A percentile compares a stretch with the other conserved stretches of the same genome.
Evolutionary conservation across 2,888 invertebrate species (phyloP).

Genomic region (Xestia sexstrigata): DNA sequence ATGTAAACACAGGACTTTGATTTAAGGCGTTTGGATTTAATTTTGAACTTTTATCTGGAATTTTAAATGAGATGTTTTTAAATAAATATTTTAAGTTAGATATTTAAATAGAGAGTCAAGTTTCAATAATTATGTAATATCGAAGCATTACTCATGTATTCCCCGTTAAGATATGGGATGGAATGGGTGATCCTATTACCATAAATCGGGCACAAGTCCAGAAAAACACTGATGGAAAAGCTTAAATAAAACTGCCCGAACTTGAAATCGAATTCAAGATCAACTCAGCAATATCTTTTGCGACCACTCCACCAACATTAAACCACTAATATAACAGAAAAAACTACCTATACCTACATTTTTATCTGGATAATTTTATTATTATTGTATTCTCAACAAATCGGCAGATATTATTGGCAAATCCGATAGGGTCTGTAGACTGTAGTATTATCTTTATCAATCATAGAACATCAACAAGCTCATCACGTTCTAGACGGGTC

Average conservation of each 20-base stretch:
- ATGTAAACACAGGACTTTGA: slow-evolving; percentile 30
- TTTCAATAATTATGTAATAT: background rate
- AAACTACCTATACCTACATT: background rate
- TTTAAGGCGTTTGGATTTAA: slow-evolving; percentile 28
- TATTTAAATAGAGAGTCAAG: background rate
- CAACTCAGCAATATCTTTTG: background rate
- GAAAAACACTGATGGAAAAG: too few relatives aligned
- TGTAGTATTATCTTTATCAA: slow-evolving; percentile 44
- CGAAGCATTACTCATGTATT: background rate
- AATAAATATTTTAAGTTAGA: background rate
- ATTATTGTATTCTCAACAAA: slow-evolving; percentile 11
- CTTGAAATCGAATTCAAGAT: background rate
- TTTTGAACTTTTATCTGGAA: background rate
- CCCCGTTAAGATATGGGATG: background rate
- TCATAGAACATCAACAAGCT: slow-evolving; percentile 50
- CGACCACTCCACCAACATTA: background rate
- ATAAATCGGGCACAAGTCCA: background rate
- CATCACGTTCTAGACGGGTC: slow-evolving; percentile 40
- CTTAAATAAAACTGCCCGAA: background rate
- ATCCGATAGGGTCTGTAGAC: slow-evolving; percentile 13
- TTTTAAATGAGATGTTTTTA: background rate
- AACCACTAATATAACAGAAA: background rate
- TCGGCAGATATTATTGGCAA: slow-evolving; percentile 42
- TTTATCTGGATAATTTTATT: background rate
- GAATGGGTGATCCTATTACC: too few relatives aligned